Percentiles rank a stretch among this genome's conserved stretches.
Evolutionary conservation across 2,797 vertebrate genomes (phyloP).

Genomic region (Clamator glandarius): DNA sequence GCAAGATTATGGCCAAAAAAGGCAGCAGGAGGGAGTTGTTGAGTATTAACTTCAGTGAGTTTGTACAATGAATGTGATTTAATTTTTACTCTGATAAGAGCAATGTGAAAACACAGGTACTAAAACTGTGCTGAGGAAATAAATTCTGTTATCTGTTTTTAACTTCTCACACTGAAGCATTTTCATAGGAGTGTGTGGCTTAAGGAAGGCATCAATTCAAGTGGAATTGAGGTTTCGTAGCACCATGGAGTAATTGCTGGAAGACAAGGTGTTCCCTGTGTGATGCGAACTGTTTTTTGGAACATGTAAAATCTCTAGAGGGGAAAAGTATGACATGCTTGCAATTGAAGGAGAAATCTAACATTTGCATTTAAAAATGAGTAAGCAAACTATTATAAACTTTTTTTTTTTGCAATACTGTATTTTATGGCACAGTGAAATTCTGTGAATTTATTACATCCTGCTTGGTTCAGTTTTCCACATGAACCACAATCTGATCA

Average conservation of each 20-base stretch:
- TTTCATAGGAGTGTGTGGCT: background rate
- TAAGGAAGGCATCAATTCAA: background rate
- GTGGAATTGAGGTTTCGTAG: background rate
- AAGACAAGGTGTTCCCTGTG: background rate
- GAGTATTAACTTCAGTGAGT: background rate
- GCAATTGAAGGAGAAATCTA: background rate
- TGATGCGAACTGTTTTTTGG: background rate
- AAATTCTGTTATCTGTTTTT: background rate
- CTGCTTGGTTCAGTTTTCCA: background rate
- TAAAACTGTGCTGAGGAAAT: background rate
- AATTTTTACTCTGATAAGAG: background rate
- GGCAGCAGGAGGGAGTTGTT: background rate
- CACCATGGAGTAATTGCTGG: background rate
- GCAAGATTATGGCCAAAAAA: background rate
- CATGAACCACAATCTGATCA: background rate
- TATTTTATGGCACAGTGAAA: background rate
- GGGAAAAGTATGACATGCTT: background rate
- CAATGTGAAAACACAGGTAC: background rate
- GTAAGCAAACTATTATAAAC: background rate
- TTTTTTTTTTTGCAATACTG: background rate
- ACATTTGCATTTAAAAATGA: background rate
- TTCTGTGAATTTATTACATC: background rate
- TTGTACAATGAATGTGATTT: rapidly evolving
- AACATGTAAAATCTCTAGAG: background rate
- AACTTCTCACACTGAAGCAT: background rate